phyloP scores from a whole-genome alignment of 2,113 vertebrate genomes.

The Eolophus roseicapilla region DNA sequence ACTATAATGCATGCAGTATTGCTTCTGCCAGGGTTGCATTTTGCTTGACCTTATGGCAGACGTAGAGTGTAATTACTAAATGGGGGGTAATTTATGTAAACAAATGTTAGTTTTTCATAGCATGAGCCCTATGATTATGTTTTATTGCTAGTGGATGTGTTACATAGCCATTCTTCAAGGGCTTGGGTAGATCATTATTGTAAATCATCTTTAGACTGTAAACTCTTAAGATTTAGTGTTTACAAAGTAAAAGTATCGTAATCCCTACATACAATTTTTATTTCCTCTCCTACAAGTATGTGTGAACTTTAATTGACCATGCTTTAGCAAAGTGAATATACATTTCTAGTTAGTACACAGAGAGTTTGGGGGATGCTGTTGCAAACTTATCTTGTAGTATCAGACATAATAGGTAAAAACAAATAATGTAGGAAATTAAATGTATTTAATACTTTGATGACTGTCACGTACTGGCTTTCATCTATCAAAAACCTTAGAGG shows the following conservation, averaged over 20 bases:
- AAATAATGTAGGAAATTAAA: neutral
- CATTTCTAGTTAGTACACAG: neutral
- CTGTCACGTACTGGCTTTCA: neutral
- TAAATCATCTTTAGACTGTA: neutral
- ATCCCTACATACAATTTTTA: neutral
- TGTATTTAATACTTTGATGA: neutral
- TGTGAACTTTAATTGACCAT: neutral
- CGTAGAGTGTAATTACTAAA: constrained; percentile 63
- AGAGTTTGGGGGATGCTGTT: neutral
- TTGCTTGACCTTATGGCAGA: constrained; percentile 58
- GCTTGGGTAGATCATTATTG: neutral
- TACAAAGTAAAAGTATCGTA: neutral
- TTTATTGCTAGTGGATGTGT: neutral
- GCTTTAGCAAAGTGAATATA: neutral
- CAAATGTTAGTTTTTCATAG: constrained; percentile 14
- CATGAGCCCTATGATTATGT: neutral
- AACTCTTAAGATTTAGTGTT: neutral
- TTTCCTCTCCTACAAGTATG: neutral
- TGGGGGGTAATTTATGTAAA: constrained; percentile 65
- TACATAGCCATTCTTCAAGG: neutral
- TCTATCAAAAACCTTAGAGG: neutral
- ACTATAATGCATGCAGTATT: neutral
- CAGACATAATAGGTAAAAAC: neutral
- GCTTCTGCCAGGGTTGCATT: constrained; percentile 22
- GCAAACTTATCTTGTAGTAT: neutral